Conservation (phyloP, 2,797 vertebrate genomes). For the Manis crassicaudata region DNA sequence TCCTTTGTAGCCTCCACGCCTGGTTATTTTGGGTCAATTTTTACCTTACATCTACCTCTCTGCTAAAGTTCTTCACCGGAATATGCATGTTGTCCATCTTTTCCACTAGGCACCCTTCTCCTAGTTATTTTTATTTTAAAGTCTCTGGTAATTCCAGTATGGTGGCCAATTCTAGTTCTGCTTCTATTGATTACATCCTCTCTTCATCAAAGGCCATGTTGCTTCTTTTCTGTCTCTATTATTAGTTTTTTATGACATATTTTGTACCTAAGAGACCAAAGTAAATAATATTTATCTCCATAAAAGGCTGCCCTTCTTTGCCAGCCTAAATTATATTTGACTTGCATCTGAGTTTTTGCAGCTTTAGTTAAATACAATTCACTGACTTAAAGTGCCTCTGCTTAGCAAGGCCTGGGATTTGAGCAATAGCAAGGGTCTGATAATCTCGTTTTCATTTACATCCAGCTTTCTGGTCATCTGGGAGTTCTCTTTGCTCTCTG, state of each 20-base stretch:
- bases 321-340: neutral
- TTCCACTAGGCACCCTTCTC: neutral
- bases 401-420: neutral
- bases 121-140: neutral
- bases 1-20: no score
- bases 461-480: neutral
- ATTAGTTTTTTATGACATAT: neutral
- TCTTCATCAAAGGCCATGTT: neutral
- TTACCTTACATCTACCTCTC: neutral
- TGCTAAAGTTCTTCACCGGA: neutral
- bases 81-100: neutral
- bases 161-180: neutral
- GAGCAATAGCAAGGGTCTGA: neutral
- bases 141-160: neutral
- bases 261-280: neutral
- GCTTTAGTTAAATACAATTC: slow-evolving; percentile 13
- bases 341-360: neutral
- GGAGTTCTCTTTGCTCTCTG: neutral
- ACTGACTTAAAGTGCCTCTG: neutral
- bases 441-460: neutral
- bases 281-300: neutral
- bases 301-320: neutral
- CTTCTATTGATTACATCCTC: neutral
- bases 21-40: no score
- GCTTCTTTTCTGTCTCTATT: neutral